Base-by-base conservation (phyloP, 2,888 invertebrate genomes). In the Prosopocoilus inquinatus region DNA sequence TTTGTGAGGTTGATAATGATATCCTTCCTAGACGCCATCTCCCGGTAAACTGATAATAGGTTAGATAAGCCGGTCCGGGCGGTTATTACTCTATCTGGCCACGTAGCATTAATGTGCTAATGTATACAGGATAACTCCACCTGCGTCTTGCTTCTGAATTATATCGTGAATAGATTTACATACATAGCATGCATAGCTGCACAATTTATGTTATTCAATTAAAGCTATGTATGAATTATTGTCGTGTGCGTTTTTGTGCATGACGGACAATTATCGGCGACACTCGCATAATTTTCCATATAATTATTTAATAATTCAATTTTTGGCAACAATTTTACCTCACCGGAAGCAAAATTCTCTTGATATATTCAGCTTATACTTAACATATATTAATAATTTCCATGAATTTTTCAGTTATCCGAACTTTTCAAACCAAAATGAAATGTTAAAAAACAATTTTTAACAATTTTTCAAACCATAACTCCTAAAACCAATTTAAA, bases 21-120 rank as follows among this genome's bases (percentile, higher is more conserved):
- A 68, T 73, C 70, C 72, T 73, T 73, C 71, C 71, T 68, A 67
- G 63, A 62, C 63, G 61, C 63, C 67, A 63, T 64, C 66, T 64
- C 64, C 64, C 65, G 66, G 68, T 67, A 68, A 70, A 71, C 73
- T 71, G 71, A 73, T 73, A 71, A 71, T 71, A 64, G 70, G 60
- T 59, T 56, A 63, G 70, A 71, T 71, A 72, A 71, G 70, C 67
- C 61, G 59, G 59, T 61, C 64, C 50, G 47, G 55, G 46, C 57
- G 55, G 60, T 58, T 60, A 66, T 64, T 60, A 60, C 66, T 67
- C 63, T 66, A 67, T 67, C 67, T 65, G 57, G 54, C 54, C 58
- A 64, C 55, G 60, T 62, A 65, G 63, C 67, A 67, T 68, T 68
- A 70, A 68, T 62, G 68, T 64, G 67, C 66, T 67, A 67, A 69